phyloP scores from a whole-genome alignment of 2,888 invertebrate genomes.

The Erebia aethiops region DNA sequence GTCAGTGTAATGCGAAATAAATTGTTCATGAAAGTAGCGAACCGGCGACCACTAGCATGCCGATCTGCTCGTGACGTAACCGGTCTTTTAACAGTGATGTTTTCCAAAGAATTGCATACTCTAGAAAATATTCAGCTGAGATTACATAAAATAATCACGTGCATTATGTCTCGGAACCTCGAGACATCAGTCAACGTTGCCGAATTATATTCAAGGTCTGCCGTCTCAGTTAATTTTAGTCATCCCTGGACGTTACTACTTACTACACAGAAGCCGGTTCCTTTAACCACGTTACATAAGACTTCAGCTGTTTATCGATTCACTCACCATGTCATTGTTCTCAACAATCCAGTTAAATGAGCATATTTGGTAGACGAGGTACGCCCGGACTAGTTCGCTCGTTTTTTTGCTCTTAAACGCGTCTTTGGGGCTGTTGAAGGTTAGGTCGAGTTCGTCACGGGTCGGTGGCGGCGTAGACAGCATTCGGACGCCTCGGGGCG shows the following conservation, averaged over 20 bases:
- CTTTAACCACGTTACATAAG: constrained; percentile 64
- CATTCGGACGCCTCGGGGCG: constrained; percentile 64
- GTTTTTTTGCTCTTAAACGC: constrained; percentile 98
- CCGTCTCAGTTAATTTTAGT: constrained; percentile 53
- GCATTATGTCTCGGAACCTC: constrained; percentile 23
- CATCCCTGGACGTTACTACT: constrained; percentile 51
- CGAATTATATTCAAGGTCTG: constrained; percentile 55
- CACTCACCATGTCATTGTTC: constrained; percentile 94
- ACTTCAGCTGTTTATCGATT: constrained; percentile 54
- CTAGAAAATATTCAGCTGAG: constrained; percentile 12
- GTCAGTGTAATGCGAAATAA: neutral
- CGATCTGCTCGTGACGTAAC: constrained; percentile 40
- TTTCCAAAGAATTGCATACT: constrained; percentile 27
- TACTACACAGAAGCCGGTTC: constrained; percentile 48
- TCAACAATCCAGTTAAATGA: constrained; percentile 93
- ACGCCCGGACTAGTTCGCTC: constrained; percentile 94
- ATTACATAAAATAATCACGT: constrained; percentile 34
- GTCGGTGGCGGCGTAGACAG: constrained; percentile 55
- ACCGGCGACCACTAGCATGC: constrained; percentile 6
- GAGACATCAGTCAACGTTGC: constrained; percentile 42
- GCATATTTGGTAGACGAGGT: constrained; percentile 96
- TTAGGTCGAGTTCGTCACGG: constrained; percentile 90
- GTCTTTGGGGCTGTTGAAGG: constrained; percentile 93
- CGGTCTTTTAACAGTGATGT: constrained; percentile 21
- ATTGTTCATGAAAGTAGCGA: neutral